Evolutionary conservation across 2,113 vertebrate genomes (phyloP).

Genomic region (Aleadryas rufinucha): DNA sequence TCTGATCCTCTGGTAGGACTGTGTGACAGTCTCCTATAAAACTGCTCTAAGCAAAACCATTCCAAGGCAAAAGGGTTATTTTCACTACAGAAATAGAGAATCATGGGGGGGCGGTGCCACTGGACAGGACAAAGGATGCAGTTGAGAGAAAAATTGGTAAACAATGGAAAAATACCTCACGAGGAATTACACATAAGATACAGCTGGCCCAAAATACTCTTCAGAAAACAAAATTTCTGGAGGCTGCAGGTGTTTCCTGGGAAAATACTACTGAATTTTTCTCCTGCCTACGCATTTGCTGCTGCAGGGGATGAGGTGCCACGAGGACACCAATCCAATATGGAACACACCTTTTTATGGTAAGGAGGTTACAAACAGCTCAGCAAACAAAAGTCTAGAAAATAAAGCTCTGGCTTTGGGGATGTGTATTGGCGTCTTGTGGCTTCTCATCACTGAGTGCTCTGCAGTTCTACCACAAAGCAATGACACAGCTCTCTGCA

Average conservation of each 20-base stretch:
- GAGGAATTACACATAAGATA: not conserved
- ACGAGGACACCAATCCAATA: not conserved
- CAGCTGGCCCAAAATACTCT: not conserved
- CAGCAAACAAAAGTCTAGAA: not conserved
- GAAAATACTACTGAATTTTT: not conserved
- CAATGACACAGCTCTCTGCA: not conserved
- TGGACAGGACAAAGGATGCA: not conserved
- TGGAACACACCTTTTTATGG: not conserved
- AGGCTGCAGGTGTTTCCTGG: not conserved
- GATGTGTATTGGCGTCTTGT: rapidly evolving
- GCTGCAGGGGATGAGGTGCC: not conserved
- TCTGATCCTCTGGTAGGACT: not conserved
- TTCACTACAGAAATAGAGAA: not conserved
- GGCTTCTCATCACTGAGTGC: not conserved
- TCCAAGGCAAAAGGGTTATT: not conserved
- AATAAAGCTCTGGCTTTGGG: not conserved
- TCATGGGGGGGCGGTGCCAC: rapidly evolving
- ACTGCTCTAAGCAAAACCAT: not conserved
- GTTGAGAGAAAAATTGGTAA: not conserved
- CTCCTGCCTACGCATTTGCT: not conserved
- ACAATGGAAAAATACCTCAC: not conserved
- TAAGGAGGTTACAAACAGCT: not conserved
- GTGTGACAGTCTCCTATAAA: not conserved
- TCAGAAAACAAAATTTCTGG: not conserved
- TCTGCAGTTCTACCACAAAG: not conserved